Base-by-base conservation (phyloP, 2,888 invertebrate species). In the Agapostemon virescens region DNA sequence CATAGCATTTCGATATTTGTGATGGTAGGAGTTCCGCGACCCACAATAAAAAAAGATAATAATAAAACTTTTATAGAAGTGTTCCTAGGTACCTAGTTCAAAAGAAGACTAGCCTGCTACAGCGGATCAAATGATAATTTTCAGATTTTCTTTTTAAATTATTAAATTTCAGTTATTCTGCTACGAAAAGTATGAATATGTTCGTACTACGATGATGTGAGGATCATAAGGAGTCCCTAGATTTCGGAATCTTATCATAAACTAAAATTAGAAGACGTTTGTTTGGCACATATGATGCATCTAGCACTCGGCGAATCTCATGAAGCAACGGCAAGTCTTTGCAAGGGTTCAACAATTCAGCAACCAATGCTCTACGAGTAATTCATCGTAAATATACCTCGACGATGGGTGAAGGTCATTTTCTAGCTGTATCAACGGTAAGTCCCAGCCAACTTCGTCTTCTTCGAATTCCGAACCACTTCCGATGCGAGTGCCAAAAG, bases 361-460 rank as follows among this genome's bases (percentile, higher is more conserved):
- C n/a, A 55, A 26, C 26, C 33, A 74, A 68, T 40, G 69, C 73
- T 69, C 58, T 38, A 63, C 36, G 23, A 11, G 13, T 49, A 36
- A 42, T 2, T 30, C 26, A 42, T 55, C 49, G n/a, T 30, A 45
- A 13, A 30, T 81, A 74, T 91, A 92, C 92, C 92, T 92, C 92
- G 90, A 84, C 82, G 88, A 87, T 87, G 92, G 92, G 55, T 92
- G 92, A 87, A 92, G 92, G 91, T 93, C 92, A 91, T 92, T 93
- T 91, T 93, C 93, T 88, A 92, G 92, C 90, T 91, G 92, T 91
- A 90, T 92, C 91, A 93, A 90, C 90, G 95, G 95, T 90, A 94
- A 93, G 92, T 95, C 95, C 95, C 95, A 95, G 80, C 94, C 94
- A 89, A 93, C 93, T 88, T 94, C 93, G 83, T 94, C 93, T 90